Evolutionary conservation across 2,888 invertebrate genomes (phyloP).

Genomic region (Quadriops clusia): DNA sequence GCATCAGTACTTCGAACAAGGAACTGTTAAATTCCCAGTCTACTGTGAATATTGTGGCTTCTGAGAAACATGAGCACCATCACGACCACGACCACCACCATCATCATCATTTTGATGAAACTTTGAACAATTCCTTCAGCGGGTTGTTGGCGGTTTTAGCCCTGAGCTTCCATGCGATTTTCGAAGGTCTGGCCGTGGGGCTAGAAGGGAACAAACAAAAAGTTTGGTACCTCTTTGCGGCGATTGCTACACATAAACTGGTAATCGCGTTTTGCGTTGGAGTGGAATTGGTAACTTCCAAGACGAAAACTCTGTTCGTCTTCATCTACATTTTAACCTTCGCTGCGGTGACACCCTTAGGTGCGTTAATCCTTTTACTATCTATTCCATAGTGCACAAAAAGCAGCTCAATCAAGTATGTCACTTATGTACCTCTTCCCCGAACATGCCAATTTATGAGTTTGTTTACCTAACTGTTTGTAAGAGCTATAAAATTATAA

Average conservation of each 20-base stretch:
- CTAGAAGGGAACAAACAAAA: slow-evolving; percentile 45
- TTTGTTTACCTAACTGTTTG: no score
- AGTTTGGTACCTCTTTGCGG: slow-evolving; percentile 50
- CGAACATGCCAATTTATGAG: not conserved
- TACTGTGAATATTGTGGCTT: slow-evolving; percentile 5
- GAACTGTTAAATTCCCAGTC: slow-evolving; percentile 13
- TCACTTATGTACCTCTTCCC: not conserved
- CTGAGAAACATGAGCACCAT: slow-evolving; percentile 12
- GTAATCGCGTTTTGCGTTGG: slow-evolving; percentile 57
- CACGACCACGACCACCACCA: slow-evolving; percentile 17
- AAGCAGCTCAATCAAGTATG: not conserved
- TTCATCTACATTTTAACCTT: slow-evolving; percentile 48
- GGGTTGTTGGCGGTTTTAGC: slow-evolving; percentile 52
- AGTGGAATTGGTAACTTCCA: slow-evolving; percentile 46
- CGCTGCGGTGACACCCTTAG: slow-evolving; percentile 54
- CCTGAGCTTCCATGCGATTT: slow-evolving; percentile 55
- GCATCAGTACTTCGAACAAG: slow-evolving; percentile 17
- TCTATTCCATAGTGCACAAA: no score
- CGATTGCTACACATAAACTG: slow-evolving; percentile 55
- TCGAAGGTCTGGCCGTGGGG: slow-evolving; percentile 58
- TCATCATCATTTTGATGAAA: slow-evolving; percentile 22
- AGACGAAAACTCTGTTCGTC: slow-evolving; percentile 37
- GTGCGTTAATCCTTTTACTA: no score
- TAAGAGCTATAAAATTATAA: no score
- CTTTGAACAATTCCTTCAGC: slow-evolving; percentile 41